Percentiles rank a stretch among this genome's conserved stretches.
phyloP scores from a whole-genome alignment of 2,113 vertebrate species.

The Coptodon bakossiorum region DNA sequence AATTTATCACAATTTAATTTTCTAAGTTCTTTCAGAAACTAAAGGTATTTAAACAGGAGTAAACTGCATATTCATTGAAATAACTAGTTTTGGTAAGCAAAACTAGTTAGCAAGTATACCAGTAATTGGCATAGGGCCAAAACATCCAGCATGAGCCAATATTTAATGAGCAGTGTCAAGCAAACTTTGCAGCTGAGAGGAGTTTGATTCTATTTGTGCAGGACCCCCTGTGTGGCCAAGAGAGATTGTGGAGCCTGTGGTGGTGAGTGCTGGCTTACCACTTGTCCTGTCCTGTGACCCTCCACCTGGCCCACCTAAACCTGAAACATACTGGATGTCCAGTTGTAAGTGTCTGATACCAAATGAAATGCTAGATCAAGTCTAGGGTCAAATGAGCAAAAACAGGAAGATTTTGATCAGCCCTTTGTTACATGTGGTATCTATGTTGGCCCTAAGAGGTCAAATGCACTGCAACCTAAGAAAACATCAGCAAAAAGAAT shows the following conservation, averaged over 20 bases:
- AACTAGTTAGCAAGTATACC: neutral
- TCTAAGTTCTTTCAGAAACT: neutral
- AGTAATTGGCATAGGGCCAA: neutral
- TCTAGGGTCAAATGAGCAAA: neutral
- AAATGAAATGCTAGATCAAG: neutral
- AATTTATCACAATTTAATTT: neutral
- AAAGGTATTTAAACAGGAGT: neutral
- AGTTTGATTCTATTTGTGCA: slow-evolving; percentile 40
- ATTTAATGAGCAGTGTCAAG: neutral
- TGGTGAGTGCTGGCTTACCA: slow-evolving; percentile 84
- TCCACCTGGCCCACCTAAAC: slow-evolving; percentile 83
- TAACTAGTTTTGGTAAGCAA: neutral
- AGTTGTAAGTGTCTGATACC: slow-evolving; percentile 76
- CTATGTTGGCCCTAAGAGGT: neutral
- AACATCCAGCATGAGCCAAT: neutral
- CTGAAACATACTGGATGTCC: slow-evolving; percentile 97
- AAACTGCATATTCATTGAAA: neutral
- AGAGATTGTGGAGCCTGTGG: slow-evolving; percentile 89
- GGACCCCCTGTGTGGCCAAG: slow-evolving; percentile 93
- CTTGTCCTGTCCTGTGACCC: slow-evolving; percentile 90
- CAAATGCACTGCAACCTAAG: neutral
- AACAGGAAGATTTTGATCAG: neutral
- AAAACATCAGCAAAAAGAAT: neutral
- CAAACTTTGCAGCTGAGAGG: neutral
- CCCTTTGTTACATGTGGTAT: neutral